These are phyloP conservation scores for Agelas oroides DNA, from an alignment of 37 sponge, comb jelly and placozoan species.

Conservation along the genomic window DNA sequence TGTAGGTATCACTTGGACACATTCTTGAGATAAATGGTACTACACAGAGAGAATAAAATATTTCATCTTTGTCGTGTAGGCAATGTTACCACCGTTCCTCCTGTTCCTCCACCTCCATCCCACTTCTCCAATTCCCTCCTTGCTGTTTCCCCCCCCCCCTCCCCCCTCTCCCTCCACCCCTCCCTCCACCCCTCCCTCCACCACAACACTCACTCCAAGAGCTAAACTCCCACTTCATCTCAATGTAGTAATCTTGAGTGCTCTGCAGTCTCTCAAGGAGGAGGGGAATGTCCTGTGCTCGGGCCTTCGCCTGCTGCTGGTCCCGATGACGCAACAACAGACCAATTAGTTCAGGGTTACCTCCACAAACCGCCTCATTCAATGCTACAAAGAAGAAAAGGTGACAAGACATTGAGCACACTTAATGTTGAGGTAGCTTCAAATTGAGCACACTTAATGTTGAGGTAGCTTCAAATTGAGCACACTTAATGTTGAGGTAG, in stretches of 20 bases:
- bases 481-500: too few species aligned
- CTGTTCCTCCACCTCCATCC: too few species aligned
- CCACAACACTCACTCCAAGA: slow-evolving; percentile 86
- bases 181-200: too few species aligned
- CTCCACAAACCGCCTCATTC: slow-evolving; percentile 80
- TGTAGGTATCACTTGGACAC: slow-evolving; percentile 99
- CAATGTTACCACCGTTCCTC: too few species aligned
- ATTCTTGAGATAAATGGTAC: slow-evolving; percentile 93
- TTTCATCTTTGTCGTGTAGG: too few species aligned
- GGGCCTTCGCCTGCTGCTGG: slow-evolving; percentile 41
- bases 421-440: too few species aligned
- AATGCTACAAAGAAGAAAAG: slow-evolving; percentile 62
- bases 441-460: too few species aligned
- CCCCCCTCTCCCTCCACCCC: too few species aligned
- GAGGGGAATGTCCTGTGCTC: slow-evolving; percentile 64
- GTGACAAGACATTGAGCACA: too few species aligned
- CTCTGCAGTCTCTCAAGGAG: slow-evolving; percentile 76
- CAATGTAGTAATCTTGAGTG: slow-evolving; percentile 94
- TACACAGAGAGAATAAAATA: slow-evolving; percentile 38
- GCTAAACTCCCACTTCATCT: slow-evolving; percentile 99
- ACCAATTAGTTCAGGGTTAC: slow-evolving; percentile 73
- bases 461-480: too few species aligned
- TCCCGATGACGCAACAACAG: slow-evolving; percentile 72
- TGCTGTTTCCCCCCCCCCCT: too few species aligned
- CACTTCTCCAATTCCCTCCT: too few species aligned